Evolutionary conservation across 2,113 vertebrate species (phyloP), one percentile per base, ranked within the genome.

Genomic region (Lutjanus erythropterus): DNA sequence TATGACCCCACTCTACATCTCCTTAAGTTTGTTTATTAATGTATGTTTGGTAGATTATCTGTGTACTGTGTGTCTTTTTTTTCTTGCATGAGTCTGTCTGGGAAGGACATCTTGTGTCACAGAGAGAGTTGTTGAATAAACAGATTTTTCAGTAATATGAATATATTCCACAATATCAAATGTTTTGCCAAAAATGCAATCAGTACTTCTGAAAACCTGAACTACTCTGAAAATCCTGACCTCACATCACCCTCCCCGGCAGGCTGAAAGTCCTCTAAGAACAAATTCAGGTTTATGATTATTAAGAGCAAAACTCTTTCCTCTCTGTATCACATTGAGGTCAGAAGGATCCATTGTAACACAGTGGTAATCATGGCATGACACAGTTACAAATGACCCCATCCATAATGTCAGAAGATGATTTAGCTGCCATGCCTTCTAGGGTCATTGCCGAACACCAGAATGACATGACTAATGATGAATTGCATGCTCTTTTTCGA

Each of bases 301-400:
- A 49, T 62, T 58, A 71, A 25, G 49, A 68, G 55, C 58, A n/a
- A 50, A 77, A 46, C 41, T 71, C 61, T 68, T 66, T 23, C 27
- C 59, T 60, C 23, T 27, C 55, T 61, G 67, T 80, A 49, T 81
- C 71, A 23, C 58, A 83, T 67, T 58, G 61, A 88, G 88, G 85
- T 88, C 88, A 89, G 68, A 64, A 46, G 70, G 66, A 85, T 85
- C 80, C 35, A 72, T 75, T 23, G 66, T 75, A 76, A 88, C 84
- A 35, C 84, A 81, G 47, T 59, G 47, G 75, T 82, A 90, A 88
- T 92, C 74, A 81, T 25, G 55, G 73, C 62, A 68, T 86, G 89
- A 72, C 80, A 90, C 52, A 67, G 62, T 89, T 81, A 86, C 86
- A 92, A 91, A 93, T 80, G 87, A 91, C 70, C 81, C 73, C 88